Base-by-base conservation (phyloP, 2,797 vertebrate species). In the Echeneis naucrates region DNA sequence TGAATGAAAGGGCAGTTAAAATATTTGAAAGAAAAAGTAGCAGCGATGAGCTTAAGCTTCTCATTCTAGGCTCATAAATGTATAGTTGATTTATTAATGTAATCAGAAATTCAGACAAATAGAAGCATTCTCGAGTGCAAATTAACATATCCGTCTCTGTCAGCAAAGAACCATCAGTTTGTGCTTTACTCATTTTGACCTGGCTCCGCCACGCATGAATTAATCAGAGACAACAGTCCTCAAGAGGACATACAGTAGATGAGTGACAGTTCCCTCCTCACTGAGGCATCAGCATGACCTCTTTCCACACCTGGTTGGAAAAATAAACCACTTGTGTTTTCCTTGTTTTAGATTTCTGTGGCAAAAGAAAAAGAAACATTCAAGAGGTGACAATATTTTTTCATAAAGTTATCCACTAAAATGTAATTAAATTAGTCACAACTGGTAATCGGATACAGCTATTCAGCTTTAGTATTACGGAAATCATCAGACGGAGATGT, bases 251-350 rank as follows among this genome's bases (percentile, higher is more conserved):
- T n/a, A 56, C 38, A 59, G 51, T 23, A 66, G 13, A 59, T 53
- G 55, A 68, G 23, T 70, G 51, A 54, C 45, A 57, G 59, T 21
- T 77, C 44, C 40, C 73, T 66, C 47, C 61, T 35, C 57, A 42
- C 19, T 30, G 37, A 60, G 38, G 50, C 44, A 70, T 62, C 50
- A 68, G 24, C 45, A 51, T 55, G 60, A 70, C 42, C 40, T 54
- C 32, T 48, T 55, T 57, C 66, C 48, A 45, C 40, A 60, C 52
- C 35, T 38, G 23, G 68, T 4, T 33, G 52, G 38, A 32, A 37
- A 78, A 76, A 66, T 65, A 65, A 30, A 30, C 10, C 35, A 44
- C 30, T 65, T 40, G 37, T 57, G 30, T 30, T 64, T 57, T 48
- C 11, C 72, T 51, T 70, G 55, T 50, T 35, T 63, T 26, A 40